Evolutionary conservation across 2,888 invertebrate species (phyloP).

Genomic region (Drosophila neonasuta): DNA sequence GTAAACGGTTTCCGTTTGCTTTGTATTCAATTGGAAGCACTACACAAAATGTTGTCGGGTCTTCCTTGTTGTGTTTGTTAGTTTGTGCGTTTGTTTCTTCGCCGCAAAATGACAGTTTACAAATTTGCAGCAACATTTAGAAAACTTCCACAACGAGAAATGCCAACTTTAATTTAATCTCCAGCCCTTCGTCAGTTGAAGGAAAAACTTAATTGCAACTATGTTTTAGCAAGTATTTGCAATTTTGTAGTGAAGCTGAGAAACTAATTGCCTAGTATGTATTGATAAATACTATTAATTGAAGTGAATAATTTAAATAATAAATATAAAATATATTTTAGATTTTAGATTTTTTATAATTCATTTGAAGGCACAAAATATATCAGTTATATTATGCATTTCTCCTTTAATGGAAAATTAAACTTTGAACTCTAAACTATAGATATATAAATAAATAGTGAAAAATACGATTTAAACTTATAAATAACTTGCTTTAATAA

Average conservation of each 20-base stretch:
- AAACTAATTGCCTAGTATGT: neutral
- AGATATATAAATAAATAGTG: too few relatives aligned
- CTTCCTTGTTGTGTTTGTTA: slow-evolving; percentile 19
- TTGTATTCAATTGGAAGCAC: slow-evolving; percentile 33
- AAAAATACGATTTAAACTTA: too few relatives aligned
- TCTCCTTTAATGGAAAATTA: too few relatives aligned
- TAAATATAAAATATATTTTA: neutral
- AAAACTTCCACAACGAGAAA: slow-evolving; percentile 34
- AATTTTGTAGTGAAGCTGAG: neutral
- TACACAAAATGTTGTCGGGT: slow-evolving; percentile 32
- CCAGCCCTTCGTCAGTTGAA: neutral
- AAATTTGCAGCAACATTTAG: slow-evolving; percentile 54
- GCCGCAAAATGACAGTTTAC: slow-evolving; percentile 62
- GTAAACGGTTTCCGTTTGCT: slow-evolving; percentile 26
- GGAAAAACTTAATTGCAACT: slow-evolving; percentile 47
- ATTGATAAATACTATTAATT: neutral
- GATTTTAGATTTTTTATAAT: too few relatives aligned
- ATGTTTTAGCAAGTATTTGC: slow-evolving; percentile 12
- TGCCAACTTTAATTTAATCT: slow-evolving; percentile 10
- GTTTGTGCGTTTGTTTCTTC: slow-evolving; percentile 31
- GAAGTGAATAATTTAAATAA: neutral
- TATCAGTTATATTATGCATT: too few relatives aligned
- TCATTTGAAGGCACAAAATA: too few relatives aligned
- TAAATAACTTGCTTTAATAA: too few relatives aligned
- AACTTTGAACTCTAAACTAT: too few relatives aligned